phyloP scores from a whole-genome alignment of 2,113 vertebrate genomes.

The Pedionomus torquatus region DNA sequence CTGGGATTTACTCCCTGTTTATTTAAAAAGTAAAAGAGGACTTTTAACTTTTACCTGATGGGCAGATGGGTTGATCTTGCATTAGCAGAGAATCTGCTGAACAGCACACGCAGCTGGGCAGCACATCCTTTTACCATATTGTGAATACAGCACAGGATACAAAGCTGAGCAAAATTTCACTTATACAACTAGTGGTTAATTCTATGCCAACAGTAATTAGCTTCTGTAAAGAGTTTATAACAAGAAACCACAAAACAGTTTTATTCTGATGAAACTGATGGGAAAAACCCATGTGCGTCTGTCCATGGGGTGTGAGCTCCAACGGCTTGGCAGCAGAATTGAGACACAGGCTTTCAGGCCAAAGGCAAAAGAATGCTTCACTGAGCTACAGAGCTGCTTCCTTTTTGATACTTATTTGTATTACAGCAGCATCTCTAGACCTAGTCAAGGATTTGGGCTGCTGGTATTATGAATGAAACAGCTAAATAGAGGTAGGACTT shows the following conservation, averaged over 20 bases:
- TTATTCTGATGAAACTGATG: conserved; percentile 41
- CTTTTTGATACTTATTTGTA: not conserved
- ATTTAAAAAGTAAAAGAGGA: not conserved
- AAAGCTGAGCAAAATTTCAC: conserved; percentile 6
- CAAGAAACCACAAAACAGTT: conserved; percentile 59
- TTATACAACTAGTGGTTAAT: conserved; percentile 41
- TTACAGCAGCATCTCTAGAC: not conserved
- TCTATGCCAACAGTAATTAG: conserved; percentile 53
- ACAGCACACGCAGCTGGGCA: not conserved
- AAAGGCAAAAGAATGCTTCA: not conserved
- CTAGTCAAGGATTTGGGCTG: not conserved
- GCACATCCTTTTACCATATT: not conserved
- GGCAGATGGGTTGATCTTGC: not conserved
- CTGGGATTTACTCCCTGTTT: not conserved
- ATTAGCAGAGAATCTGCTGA: not conserved
- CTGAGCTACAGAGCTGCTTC: not conserved
- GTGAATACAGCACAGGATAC: conserved; percentile 5
- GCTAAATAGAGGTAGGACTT: not conserved
- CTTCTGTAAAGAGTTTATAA: conserved; percentile 59
- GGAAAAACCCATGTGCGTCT: not conserved
- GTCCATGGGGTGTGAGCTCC: conserved; percentile 25
- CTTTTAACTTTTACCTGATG: not conserved
- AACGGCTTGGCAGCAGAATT: conserved; percentile 45
- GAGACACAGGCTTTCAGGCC: conserved; percentile 2
- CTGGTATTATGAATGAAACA: not conserved